These are phyloP conservation scores for Prunella strophiata DNA, from an alignment of 2,797 vertebrate species.

Conservation along the genomic window DNA sequence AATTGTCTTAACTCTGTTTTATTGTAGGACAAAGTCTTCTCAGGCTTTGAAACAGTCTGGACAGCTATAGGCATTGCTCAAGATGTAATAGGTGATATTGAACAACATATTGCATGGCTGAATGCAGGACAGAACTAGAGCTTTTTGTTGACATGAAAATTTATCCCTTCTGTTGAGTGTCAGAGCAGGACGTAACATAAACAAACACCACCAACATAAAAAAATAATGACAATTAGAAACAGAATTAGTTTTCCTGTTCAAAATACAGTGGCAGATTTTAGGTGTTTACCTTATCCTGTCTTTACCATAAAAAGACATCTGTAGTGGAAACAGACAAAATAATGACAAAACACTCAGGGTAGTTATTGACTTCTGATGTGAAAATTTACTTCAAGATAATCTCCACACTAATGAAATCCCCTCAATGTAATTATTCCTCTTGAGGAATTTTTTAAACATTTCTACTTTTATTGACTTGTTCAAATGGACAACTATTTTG, in stretches of 20 bases:
- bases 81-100: background rate
- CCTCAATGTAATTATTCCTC: constrained; percentile 41
- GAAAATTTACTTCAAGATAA: constrained; percentile 43
- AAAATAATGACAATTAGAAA: background rate
- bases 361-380: constrained; percentile 26
- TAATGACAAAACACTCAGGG: constrained; percentile 11
- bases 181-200: background rate
- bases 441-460: constrained; percentile 32
- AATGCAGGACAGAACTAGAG: background rate
- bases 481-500: constrained; percentile 36
- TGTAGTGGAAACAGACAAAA: background rate
- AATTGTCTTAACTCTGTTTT: background rate
- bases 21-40: background rate
- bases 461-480: constrained; percentile 45
- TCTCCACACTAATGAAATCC: constrained; percentile 31
- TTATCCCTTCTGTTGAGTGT: background rate
- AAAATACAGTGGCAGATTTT: background rate
- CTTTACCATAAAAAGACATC: background rate
- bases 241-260: background rate
- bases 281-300: background rate
- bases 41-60: background rate
- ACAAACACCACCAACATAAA: background rate
- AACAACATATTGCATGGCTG: background rate
- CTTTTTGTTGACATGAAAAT: background rate
- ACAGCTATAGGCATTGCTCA: background rate